A percentile compares a stretch with the other conserved stretches of the same genome.
Conservation (phyloP, 2,797 vertebrate genomes). For the Bovichtus variegatus region DNA sequence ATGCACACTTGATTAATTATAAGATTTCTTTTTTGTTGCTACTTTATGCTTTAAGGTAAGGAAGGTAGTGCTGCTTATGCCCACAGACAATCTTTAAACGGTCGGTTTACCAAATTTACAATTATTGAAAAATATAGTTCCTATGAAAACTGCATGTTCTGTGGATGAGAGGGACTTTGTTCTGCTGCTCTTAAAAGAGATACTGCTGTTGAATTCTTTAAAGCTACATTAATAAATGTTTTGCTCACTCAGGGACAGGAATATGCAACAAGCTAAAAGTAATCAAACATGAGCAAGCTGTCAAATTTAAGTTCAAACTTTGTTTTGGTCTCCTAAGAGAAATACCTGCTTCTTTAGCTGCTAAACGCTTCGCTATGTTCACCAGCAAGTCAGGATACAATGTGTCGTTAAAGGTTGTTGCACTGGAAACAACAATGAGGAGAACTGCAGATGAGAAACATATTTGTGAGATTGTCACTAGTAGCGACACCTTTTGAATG, state of each 20-base stretch:
- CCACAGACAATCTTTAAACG: background rate
- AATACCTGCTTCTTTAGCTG: background rate
- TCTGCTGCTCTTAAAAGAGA: background rate
- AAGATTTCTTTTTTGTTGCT: background rate
- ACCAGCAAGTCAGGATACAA: background rate
- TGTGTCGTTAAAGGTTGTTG: background rate
- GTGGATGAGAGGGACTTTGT: background rate
- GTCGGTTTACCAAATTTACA: background rate
- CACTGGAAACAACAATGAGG: background rate
- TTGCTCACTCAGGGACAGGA: background rate
- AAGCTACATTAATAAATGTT: background rate
- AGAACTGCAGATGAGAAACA: background rate
- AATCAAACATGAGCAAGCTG: background rate
- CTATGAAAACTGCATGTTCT: background rate
- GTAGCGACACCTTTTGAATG: background rate
- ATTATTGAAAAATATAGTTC: background rate
- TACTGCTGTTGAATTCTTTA: background rate
- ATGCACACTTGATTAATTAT: slow-evolving; percentile 5
- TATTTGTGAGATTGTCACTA: background rate
- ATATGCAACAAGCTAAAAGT: background rate
- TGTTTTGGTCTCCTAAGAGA: background rate
- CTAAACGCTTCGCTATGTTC: background rate
- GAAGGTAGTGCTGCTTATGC: background rate
- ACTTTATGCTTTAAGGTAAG: background rate
- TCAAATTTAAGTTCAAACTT: background rate